Conservation (phyloP, 1,140 invertebrate genomes). For the Bombus haemorrhoidalis region DNA sequence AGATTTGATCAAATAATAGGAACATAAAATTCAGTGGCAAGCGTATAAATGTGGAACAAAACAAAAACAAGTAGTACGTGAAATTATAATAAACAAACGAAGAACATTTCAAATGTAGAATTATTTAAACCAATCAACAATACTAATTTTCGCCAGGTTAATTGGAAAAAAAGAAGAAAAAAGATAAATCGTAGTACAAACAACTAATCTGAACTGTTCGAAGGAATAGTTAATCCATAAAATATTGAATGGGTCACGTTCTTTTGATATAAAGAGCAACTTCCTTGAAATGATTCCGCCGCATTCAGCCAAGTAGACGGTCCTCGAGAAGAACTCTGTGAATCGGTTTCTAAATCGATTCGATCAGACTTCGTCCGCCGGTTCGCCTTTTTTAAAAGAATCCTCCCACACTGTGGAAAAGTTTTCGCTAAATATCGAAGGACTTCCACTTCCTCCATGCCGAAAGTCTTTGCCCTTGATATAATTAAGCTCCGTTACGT, state of each 20-base stretch:
- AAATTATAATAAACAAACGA: too few relatives aligned
- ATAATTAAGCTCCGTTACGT: conserved; percentile 25
- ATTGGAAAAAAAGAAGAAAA: background rate
- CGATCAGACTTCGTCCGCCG: background rate
- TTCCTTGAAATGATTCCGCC: background rate
- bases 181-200: background rate
- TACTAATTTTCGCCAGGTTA: too few relatives aligned
- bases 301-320: background rate
- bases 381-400: background rate
- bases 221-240: background rate
- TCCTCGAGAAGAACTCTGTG: background rate
- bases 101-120: too few relatives aligned
- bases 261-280: background rate
- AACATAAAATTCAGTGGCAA: too few relatives aligned
- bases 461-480: background rate
- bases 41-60: too few relatives aligned
- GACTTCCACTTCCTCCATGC: background rate
- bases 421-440: conserved; percentile 24
- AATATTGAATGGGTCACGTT: background rate
- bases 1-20: too few relatives aligned
- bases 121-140: background rate
- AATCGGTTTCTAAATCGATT: conserved; percentile 9
- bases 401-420: background rate
- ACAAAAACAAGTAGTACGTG: too few relatives aligned
- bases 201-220: background rate